A percentile compares a stretch with the other conserved stretches of the same genome.
Evolutionary conservation across 1,140 invertebrate genomes (phyloP).

Genomic region (Trachymyrmex cornetzi): DNA sequence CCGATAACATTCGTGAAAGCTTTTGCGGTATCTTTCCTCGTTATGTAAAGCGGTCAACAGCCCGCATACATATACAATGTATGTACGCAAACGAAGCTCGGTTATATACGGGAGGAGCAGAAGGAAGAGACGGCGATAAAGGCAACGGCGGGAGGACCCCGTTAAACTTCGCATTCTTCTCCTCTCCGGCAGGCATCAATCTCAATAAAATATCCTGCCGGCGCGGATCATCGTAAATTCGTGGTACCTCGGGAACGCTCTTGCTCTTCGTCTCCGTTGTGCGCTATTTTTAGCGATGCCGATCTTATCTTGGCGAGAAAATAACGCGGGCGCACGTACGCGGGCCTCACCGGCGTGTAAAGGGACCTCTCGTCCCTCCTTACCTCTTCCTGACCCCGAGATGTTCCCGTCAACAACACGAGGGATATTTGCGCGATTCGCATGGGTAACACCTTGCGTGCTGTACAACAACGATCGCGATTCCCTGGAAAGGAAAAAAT

Average conservation of each 20-base stretch:
- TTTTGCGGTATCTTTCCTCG: constrained; percentile 38
- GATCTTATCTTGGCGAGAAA: constrained; percentile 71
- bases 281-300: constrained; percentile 69
- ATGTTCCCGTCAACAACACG: constrained; percentile 28
- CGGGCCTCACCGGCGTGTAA: not conserved
- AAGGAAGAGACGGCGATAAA: constrained; percentile 3
- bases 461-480: constrained; percentile 5
- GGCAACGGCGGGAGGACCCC: constrained; percentile 36
- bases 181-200: constrained; percentile 36
- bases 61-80: constrained; percentile 17
- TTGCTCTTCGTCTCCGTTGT: not conserved
- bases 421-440: constrained; percentile 21
- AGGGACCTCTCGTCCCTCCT: not conserved
- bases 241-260: constrained; percentile 46
- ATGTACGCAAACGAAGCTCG: constrained; percentile 43
- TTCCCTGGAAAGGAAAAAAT: constrained; percentile 48
- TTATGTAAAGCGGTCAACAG: constrained; percentile 60
- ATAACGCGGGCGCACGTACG: constrained; percentile 55
- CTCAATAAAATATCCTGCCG: constrained; percentile 72
- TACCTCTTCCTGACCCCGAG: not conserved
- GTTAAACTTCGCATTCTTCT: constrained; percentile 70
- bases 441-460: constrained; percentile 40
- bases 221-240: constrained; percentile 55
- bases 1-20: constrained; percentile 57
- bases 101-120: not conserved